Conservation (phyloP, 1,140 invertebrate genomes). For the Ceratitis capitata region DNA sequence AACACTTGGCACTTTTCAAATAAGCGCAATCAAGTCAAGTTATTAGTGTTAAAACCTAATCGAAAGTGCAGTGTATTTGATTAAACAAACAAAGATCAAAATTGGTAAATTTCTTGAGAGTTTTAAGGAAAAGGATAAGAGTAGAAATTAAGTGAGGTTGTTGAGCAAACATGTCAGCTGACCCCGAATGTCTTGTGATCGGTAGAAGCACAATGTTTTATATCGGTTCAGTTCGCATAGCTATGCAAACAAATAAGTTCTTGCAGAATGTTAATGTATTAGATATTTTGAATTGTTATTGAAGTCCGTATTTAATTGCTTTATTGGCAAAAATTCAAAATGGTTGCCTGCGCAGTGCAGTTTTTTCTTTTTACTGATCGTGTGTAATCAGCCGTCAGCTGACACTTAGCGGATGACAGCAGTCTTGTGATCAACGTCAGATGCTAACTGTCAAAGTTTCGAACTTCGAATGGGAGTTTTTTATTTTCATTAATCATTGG, state of each 20-base stretch:
- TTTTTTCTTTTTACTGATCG: background rate
- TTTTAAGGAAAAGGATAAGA: background rate
- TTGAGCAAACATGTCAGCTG: background rate
- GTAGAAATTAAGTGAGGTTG: background rate
- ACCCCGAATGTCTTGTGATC: conserved; percentile 25
- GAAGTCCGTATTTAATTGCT: background rate
- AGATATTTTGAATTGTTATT: background rate
- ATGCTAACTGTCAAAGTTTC: conserved; percentile 35
- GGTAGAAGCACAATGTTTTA: background rate
- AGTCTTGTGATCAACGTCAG: conserved; percentile 39
- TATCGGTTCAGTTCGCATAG: background rate
- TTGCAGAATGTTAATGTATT: background rate
- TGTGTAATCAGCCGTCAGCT: conserved; percentile 7
- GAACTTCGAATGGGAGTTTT: background rate
- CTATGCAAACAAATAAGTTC: background rate
- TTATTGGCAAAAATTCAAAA: background rate
- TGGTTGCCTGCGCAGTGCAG: conserved; percentile 21
- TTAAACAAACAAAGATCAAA: background rate
- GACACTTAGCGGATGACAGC: conserved; percentile 16
- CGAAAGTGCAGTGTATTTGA: background rate
- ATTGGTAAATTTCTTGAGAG: background rate
- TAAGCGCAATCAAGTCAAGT: background rate
- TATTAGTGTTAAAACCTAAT: background rate
- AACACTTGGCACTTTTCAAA: background rate
- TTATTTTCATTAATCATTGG: background rate